Conservation (phyloP, 2,888 invertebrate species). For the Pammene fasciana region DNA sequence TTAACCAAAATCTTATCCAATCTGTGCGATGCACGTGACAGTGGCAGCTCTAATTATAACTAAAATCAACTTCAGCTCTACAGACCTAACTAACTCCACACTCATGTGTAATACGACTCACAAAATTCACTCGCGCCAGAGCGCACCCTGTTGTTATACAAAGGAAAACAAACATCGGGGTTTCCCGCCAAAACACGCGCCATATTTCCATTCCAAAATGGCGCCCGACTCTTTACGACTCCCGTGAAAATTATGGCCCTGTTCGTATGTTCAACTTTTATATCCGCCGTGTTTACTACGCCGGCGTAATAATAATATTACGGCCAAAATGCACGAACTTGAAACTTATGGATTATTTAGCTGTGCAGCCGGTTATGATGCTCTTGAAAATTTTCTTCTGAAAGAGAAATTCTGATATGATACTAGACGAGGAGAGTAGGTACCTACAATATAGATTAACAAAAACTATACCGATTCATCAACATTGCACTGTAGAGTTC, state of each 20-base stretch:
- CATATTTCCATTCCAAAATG: constrained; percentile 66
- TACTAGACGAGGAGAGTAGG: too few relatives aligned
- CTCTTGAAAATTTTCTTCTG: background rate
- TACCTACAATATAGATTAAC: too few relatives aligned
- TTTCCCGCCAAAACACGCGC: constrained; percentile 70
- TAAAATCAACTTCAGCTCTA: background rate
- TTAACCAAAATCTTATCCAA: background rate
- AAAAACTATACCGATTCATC: too few relatives aligned
- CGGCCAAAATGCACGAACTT: constrained; percentile 54
- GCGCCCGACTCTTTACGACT: constrained; percentile 73
- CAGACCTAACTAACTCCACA: constrained; percentile 2
- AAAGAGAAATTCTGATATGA: too few relatives aligned
- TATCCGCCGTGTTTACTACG: constrained; percentile 58
- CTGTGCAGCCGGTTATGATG: constrained; percentile 7
- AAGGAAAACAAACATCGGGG: constrained; percentile 42
- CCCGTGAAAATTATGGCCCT: constrained; percentile 73
- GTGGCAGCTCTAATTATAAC: background rate
- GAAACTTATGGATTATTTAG: constrained; percentile 48
- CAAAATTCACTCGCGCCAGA: constrained; percentile 13
- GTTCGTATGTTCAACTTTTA: constrained; percentile 77
- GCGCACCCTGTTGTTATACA: constrained; percentile 32
- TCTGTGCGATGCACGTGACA: background rate
- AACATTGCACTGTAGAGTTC: too few relatives aligned
- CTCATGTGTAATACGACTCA: constrained; percentile 12
- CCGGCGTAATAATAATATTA: constrained; percentile 65